phyloP scores from a whole-genome alignment of 2,797 vertebrate genomes.

The Gobio occitaniae region DNA sequence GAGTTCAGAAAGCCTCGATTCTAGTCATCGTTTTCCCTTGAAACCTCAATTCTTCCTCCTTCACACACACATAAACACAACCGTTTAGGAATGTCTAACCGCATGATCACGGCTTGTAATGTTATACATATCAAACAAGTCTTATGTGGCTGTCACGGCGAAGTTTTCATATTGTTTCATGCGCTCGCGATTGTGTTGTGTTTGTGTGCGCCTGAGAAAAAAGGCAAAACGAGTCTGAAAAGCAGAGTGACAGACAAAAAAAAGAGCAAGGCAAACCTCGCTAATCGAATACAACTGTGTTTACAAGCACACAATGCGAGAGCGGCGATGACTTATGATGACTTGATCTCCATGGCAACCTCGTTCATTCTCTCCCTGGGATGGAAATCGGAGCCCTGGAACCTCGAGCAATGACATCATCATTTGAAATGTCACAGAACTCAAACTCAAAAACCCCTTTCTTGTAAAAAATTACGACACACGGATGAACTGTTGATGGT shows the following conservation, averaged over 20 bases:
- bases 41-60: constrained; percentile 43
- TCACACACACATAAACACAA: constrained; percentile 43
- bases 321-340: not conserved
- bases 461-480: not conserved
- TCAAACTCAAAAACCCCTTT: not conserved
- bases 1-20: not conserved
- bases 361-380: constrained; percentile 20
- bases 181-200: not conserved
- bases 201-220: not conserved
- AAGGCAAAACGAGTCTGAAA: constrained; percentile 17
- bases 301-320: constrained; percentile 33
- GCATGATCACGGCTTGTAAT: constrained; percentile 24
- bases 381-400: constrained; percentile 12
- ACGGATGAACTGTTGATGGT: constrained; percentile 13
- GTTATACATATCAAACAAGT: constrained; percentile 34
- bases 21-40: not conserved
- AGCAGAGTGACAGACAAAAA: constrained; percentile 16
- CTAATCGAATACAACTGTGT: constrained; percentile 59
- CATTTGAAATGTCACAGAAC: constrained; percentile 26
- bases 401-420: constrained; percentile 28
- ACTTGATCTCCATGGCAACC: constrained; percentile 17
- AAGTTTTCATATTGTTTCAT: not conserved
- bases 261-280: constrained; percentile 30
- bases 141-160: not conserved
- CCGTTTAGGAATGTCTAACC: constrained; percentile 33